Base-by-base conservation (phyloP, 2,797 vertebrate species). In the Taenioides sp. region DNA sequence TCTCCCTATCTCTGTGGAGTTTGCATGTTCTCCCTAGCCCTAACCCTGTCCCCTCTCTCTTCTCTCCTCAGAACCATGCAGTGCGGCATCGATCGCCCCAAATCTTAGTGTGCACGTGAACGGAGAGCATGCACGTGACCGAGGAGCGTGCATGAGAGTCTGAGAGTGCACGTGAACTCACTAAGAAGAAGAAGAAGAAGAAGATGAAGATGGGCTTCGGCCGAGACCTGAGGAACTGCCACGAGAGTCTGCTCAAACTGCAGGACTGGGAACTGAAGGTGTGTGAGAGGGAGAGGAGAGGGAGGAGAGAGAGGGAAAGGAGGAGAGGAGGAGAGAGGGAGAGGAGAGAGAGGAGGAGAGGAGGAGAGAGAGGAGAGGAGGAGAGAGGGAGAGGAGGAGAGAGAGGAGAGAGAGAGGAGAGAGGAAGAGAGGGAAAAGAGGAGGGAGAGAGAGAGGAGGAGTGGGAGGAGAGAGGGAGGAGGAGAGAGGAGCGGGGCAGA, bases 261-360 rank as follows among this genome's bases (percentile, higher is more conserved):
- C 97, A 99, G 93, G 97, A 99, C 86, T 98, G 97, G 96, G 97
- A 99, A 80, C 91, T 99, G 77, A 96, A 96, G 91, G 91, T n/a
- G n/a, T n/a, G n/a, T 91, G 12, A 43, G 40, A 43, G 17, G 5
- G n/a, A 18, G 49, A 50, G 14, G 34, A 37, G 2, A 10, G 17
- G 3, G 4, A 14, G 1, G 1, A 43, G 18, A 7, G 6, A 2
- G 31, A 37, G 16, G 2, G n/a, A 14, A 31, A 64, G 3, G 3
- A 9, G 1, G 0, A 40, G 5, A 11, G 31, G 17, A n/a, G 1
- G 7, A 2, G 17, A 1, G 16, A 31, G 18, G 11, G 59, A 7
- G 5, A 2, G 59, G 31, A 10, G 3, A 22, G 52, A 20, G n/a
- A 3, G n/a, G 11, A 40, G 7, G 11, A 40, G 16, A 0, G 20